Evolutionary conservation across 2,113 vertebrate species (phyloP).

Genomic region (Motacilla alba): DNA sequence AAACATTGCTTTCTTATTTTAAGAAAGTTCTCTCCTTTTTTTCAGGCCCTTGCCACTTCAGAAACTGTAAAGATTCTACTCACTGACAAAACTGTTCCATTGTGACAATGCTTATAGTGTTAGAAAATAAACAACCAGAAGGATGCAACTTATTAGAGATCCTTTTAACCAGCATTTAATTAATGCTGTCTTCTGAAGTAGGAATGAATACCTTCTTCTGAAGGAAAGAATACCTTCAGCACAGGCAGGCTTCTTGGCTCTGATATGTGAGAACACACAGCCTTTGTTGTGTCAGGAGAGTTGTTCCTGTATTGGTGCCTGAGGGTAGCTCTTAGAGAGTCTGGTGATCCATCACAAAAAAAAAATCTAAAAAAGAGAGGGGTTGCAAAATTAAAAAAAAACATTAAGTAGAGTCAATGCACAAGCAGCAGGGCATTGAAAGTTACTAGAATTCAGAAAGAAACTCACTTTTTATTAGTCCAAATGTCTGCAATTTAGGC

Average conservation of each 20-base stretch:
- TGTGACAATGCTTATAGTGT: neutral
- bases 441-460: neutral
- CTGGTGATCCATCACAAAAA: neutral
- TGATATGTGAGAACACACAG: neutral
- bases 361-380: no score
- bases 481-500: neutral
- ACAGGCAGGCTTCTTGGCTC: slow-evolving; percentile 9
- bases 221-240: neutral
- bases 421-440: neutral
- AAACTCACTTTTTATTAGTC: neutral
- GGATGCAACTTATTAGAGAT: neutral
- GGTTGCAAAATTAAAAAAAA: neutral
- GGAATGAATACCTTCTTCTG: neutral
- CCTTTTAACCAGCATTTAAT: neutral
- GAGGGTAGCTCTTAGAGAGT: neutral
- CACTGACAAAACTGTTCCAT: neutral
- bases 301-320: neutral
- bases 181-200: neutral
- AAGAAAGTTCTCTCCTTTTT: neutral
- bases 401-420: neutral
- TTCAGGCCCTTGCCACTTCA: neutral
- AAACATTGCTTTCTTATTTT: neutral
- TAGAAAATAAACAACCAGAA: neutral
- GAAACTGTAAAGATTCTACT: neutral
- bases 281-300: slow-evolving; percentile 18